Percentiles rank a stretch among this genome's conserved stretches.
Evolutionary conservation across 2,888 invertebrate genomes (phyloP).

Genomic region (Mellilla xanthometata): DNA sequence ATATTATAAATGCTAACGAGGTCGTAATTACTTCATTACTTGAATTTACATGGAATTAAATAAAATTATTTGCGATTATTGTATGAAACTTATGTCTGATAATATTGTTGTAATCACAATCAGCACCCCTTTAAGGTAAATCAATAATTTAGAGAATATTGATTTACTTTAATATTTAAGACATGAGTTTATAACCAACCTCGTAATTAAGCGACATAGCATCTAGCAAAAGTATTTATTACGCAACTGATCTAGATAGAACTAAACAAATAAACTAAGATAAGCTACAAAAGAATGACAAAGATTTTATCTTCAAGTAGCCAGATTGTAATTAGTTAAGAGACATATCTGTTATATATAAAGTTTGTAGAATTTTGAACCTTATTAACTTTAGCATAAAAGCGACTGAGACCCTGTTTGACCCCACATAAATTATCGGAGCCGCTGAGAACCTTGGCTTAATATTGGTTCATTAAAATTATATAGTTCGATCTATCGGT

Average conservation of each 20-base stretch:
- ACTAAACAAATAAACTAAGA: conserved; percentile 63
- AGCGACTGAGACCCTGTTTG: conserved; percentile 31
- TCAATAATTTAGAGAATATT: too few species aligned
- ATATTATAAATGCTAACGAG: too few species aligned
- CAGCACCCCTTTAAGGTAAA: too few species aligned
- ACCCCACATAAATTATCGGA: conserved; percentile 52
- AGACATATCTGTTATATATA: conserved; percentile 4
- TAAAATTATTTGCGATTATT: too few species aligned
- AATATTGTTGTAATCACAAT: too few species aligned
- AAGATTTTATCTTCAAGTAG: conserved; percentile 59
- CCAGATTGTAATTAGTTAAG: conserved; percentile 48
- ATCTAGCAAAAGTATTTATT: conserved; percentile 47
- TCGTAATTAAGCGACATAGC: conserved; percentile 38
- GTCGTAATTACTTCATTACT: too few species aligned
- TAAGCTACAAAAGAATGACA: conserved; percentile 52
- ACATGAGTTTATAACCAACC: conserved; percentile 25
- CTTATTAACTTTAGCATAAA: conserved; percentile 8
- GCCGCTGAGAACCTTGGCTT: conserved; percentile 67
- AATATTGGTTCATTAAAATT: conserved; percentile 74
- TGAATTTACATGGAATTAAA: too few species aligned
- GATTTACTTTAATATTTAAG: too few species aligned
- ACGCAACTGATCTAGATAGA: conserved; percentile 63
- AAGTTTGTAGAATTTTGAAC: not conserved
- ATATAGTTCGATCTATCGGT: conserved; percentile 57
- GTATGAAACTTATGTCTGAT: too few species aligned